Base-by-base conservation (phyloP, 2,888 invertebrate species). In the Theretra japonica region DNA sequence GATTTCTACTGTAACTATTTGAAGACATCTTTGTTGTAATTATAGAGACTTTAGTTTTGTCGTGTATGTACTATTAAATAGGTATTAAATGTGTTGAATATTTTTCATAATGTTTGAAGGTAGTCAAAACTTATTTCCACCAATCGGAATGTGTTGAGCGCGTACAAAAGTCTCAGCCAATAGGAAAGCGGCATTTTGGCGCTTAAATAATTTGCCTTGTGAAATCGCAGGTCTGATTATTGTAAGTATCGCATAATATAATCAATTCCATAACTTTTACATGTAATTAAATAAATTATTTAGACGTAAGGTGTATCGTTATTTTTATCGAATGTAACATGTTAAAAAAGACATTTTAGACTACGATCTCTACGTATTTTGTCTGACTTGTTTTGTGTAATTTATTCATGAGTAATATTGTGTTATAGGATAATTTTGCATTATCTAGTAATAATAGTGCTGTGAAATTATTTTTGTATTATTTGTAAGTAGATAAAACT, bases 391-490 rank as follows among this genome's bases (percentile, higher is more conserved):
- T 59, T n/a, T 25, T 33, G 33, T 62, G 62, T 62, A 62, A 62
- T 21, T 62, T 62, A 21, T 62, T 33, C 4, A 41, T 41, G 33
- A 15, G 62, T 62, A 41, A 41, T 62, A 4, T 33, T 2, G 8
- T 41, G 30, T 41, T 21, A 21, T 62, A 62, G 33, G 33, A 62
- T 21, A 48, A 23, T 15, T 48, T 41, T 19, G 33, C 30, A 59
- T 59, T 41, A 59, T 41, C 23, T 59, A 50, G 58, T 48, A 65
- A 70, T 70, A 71, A 72, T 75, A 74, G 78, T 73, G 79, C 75
- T 79, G 82, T 82, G 79, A 79, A 71, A 78, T 73, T 74, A 75
- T 72, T 76, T 74, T 75, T 73, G 69, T 72, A 50, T 30, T 71
- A 41, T 68, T 74, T 74, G 65, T 76, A 73, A 68, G 53, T 69